Conservation (phyloP, 2,888 invertebrate genomes). For the Latrodectus elegans region DNA sequence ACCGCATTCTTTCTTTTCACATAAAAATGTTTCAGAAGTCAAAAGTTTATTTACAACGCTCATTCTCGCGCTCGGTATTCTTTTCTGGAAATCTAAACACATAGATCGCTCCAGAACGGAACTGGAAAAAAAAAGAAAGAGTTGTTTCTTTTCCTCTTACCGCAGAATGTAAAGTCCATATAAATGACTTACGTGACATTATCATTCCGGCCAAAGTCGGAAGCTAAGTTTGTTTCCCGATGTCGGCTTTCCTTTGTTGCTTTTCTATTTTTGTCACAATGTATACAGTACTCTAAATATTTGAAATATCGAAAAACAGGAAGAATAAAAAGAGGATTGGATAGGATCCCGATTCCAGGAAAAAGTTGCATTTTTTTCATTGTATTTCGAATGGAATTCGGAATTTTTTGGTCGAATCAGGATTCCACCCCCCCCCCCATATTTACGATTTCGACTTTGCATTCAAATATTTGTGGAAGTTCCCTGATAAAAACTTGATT, state of each 20-base stretch:
- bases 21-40: background rate
- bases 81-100: background rate
- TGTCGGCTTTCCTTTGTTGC: background rate
- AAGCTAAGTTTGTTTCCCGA: background rate
- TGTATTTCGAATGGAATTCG: too few relatives aligned
- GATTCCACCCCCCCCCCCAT: too few relatives aligned
- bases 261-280: background rate
- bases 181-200: slow-evolving; percentile 36
- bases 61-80: background rate
- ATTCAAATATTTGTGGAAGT: too few relatives aligned
- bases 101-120: background rate
- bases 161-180: background rate
- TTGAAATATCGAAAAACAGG: background rate
- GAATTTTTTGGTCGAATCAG: too few relatives aligned
- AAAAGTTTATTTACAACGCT: background rate
- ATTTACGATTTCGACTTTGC: too few relatives aligned
- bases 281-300: background rate
- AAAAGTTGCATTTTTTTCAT: too few relatives aligned
- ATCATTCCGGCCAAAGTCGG: slow-evolving; percentile 1
- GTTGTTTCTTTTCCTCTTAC: background rate
- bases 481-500: too few relatives aligned
- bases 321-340: background rate
- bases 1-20: background rate
- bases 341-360: too few relatives aligned
- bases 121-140: background rate